A percentile compares a stretch with the other conserved stretches of the same genome.
phyloP scores from a whole-genome alignment of 35 echinoderm and acorn worm genomes.

The Strongylocentrotus purpuratus region DNA sequence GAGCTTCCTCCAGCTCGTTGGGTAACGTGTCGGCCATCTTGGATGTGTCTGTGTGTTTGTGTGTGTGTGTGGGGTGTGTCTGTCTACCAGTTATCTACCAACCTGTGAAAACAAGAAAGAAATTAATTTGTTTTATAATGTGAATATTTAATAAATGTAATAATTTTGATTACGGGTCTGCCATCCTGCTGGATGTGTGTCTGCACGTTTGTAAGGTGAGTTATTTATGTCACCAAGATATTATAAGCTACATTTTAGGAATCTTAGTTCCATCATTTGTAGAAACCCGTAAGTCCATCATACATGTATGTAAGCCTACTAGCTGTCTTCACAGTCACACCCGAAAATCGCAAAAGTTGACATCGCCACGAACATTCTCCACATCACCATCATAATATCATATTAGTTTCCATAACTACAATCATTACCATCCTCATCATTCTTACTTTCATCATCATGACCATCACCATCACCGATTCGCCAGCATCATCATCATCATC shows the following conservation, averaged over 20 bases:
- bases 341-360: no score
- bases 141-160: not conserved
- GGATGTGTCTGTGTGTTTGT: constrained; percentile 49
- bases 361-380: no score
- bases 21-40: constrained; percentile 82
- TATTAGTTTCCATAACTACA: not conserved
- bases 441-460: not conserved
- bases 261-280: not conserved
- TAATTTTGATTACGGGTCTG: no score
- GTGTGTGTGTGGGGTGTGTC: not conserved
- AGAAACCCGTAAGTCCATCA: not conserved
- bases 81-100: constrained; percentile 33
- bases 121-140: not conserved
- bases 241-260: no score
- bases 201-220: no score
- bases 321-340: no score
- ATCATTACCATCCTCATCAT: not conserved
- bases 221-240: no score
- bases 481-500: not conserved
- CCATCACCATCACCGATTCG: not conserved
- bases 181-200: no score
- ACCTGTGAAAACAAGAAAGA: not conserved
- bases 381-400: no score
- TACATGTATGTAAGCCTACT: no score
- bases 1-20: constrained; percentile 64